Conservation (phyloP, 2,113 vertebrate species). For the Lepus americanus region DNA sequence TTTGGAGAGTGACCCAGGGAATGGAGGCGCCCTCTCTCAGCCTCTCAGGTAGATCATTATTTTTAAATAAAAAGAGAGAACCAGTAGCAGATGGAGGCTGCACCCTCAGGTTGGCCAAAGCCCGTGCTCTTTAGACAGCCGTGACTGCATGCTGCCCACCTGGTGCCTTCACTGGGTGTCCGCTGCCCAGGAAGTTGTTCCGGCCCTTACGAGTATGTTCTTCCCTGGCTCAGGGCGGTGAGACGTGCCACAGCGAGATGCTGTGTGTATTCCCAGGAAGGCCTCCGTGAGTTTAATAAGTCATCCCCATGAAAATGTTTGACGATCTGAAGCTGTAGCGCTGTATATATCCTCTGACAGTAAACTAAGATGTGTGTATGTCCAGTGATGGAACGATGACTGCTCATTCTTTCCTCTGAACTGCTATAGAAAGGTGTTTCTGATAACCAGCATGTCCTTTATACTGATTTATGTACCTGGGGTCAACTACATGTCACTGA, state of each 20-base stretch:
- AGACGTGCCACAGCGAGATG: not conserved
- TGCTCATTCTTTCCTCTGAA: not conserved
- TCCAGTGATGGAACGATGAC: not conserved
- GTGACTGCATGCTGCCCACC: not conserved
- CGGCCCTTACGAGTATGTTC: rapidly evolving
- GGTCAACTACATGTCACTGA: not conserved
- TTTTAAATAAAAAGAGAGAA: not conserved
- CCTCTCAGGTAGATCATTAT: too few species aligned
- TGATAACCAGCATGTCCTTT: not conserved
- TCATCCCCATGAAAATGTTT: not conserved
- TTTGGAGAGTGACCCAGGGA: too few species aligned
- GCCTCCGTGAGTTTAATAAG: constrained; percentile 30
- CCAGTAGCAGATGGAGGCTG: not conserved
- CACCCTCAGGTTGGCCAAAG: not conserved
- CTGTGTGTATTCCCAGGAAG: not conserved
- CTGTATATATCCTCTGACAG: not conserved
- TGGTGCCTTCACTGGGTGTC: not conserved
- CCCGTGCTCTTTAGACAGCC: not conserved
- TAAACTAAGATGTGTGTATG: not conserved
- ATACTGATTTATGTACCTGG: not conserved
- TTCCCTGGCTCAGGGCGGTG: not conserved
- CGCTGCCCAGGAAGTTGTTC: not conserved
- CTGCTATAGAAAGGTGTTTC: not conserved
- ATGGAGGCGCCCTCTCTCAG: too few species aligned
- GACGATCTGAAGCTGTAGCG: not conserved